A percentile compares a stretch with the other conserved stretches of the same genome.
Evolutionary conservation across 2,888 invertebrate genomes (phyloP).

Genomic region (Halictus ligatus): DNA sequence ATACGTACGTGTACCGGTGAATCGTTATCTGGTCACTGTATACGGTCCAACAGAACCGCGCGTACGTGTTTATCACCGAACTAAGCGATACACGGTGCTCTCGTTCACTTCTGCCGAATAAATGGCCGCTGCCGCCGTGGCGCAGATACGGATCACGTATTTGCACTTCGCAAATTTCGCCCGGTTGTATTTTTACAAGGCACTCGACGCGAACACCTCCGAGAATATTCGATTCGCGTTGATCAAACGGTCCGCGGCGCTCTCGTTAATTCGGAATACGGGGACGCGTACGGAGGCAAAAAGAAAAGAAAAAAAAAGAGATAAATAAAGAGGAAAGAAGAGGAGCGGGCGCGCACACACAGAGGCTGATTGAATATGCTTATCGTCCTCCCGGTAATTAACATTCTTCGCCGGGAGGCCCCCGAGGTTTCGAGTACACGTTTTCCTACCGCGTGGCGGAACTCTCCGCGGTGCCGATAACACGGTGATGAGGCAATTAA

Average conservation of each 20-base stretch:
- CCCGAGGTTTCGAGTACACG: background rate
- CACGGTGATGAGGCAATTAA: constrained; percentile 68
- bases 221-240: background rate
- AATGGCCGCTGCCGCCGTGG: constrained; percentile 37
- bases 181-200: constrained; percentile 28
- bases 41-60: constrained; percentile 26
- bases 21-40: constrained; percentile 52
- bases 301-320: too few species aligned
- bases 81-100: constrained; percentile 51
- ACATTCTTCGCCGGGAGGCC: constrained; percentile 11
- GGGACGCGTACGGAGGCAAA: background rate
- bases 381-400: constrained; percentile 33
- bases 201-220: background rate
- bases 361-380: constrained; percentile 9
- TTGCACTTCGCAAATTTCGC: constrained; percentile 41
- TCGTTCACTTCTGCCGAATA: constrained; percentile 51
- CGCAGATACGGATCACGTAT: constrained; percentile 52
- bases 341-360: background rate
- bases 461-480: constrained; percentile 65
- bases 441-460: constrained; percentile 29
- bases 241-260: background rate
- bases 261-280: background rate
- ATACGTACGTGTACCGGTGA: constrained; percentile 27
- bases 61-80: constrained; percentile 55
- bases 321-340: background rate